Percentiles rank a stretch among this genome's conserved stretches.
These are phyloP conservation scores for Druceiella hillmani DNA, from an alignment of 2,888 invertebrate genomes.

Conservation along the genomic window DNA sequence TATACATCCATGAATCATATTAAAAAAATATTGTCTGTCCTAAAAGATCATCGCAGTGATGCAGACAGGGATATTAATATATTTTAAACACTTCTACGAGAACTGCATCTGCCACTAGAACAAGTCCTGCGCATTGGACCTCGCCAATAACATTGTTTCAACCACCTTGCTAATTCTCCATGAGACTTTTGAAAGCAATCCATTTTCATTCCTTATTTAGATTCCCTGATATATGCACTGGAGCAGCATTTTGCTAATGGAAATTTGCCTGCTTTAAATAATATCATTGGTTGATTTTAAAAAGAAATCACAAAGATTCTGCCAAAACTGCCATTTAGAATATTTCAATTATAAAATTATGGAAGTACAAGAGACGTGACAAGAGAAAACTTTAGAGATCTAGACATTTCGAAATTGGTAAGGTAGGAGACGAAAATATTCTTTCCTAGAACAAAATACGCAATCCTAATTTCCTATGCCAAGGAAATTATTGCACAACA, in stretches of 20 bases:
- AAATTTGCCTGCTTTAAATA: conserved; percentile 5
- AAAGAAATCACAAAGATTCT: conserved; percentile 4
- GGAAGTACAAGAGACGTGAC: conserved; percentile 6
- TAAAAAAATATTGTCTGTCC: conserved; percentile 6
- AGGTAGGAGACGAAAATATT: conserved; percentile 7
- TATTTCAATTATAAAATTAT: conserved; percentile 8
- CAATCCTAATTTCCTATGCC: conserved; percentile 10
- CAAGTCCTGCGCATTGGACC: conserved; percentile 8
- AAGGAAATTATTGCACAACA: conserved; percentile 12
- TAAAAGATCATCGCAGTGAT: conserved; percentile 7
- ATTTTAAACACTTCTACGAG: conserved; percentile 8
- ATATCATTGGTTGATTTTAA: conserved; percentile 8
- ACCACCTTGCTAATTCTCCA: conserved; percentile 4
- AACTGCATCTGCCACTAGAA: conserved; percentile 8
- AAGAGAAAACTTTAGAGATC: conserved; percentile 1
- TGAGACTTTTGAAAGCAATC: conserved; percentile 9
- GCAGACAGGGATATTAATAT: conserved; percentile 7
- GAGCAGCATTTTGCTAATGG: conserved; percentile 8
- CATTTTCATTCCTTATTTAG: conserved; percentile 7
- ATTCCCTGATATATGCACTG: conserved; percentile 7
- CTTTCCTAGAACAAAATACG: conserved; percentile 10
- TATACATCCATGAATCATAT: conserved; percentile 7
- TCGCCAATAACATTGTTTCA: conserved; percentile 9
- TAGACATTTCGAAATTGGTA: conserved; percentile 2
- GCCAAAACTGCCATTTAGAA: conserved; percentile 8